phyloP scores from a whole-genome alignment of 2,888 invertebrate genomes.

The Blomia tropicalis region DNA sequence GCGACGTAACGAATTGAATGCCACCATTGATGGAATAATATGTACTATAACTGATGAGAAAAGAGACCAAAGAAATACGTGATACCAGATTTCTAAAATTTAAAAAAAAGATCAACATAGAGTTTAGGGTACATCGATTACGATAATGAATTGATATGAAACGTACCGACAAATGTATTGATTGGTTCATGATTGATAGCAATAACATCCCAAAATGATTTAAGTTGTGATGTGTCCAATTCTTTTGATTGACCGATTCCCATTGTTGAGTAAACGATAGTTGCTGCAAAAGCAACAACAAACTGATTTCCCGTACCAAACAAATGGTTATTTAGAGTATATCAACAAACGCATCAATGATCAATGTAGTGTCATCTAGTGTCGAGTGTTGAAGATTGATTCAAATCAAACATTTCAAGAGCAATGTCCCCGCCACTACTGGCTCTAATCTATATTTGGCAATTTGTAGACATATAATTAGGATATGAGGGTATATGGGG shows the following conservation, averaged over 20 bases:
- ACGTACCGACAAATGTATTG: conserved; percentile 23
- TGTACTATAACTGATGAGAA: conserved; percentile 86
- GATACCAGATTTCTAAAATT: conserved; percentile 86
- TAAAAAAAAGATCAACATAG: background rate
- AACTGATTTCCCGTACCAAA: too few relatives aligned
- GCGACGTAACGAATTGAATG: conserved; percentile 75
- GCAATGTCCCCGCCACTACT: too few relatives aligned
- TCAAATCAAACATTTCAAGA: too few relatives aligned
- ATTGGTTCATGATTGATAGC: conserved; percentile 21
- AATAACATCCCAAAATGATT: conserved; percentile 23
- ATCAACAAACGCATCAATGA: too few relatives aligned
- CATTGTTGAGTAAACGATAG: too few relatives aligned
- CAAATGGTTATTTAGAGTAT: too few relatives aligned
- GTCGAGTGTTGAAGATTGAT: too few relatives aligned
- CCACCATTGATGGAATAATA: conserved; percentile 66
- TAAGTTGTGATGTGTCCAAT: conserved; percentile 21
- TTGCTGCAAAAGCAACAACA: too few relatives aligned
- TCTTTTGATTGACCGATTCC: conserved; percentile 21
- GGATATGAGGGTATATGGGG: too few relatives aligned
- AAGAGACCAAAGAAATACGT: conserved; percentile 85
- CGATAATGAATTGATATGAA: background rate
- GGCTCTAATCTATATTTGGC: too few relatives aligned
- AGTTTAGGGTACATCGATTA: background rate
- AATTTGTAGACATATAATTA: too few relatives aligned
- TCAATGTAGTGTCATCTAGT: too few relatives aligned